Conservation (phyloP, 2,113 vertebrate species). For the Oplegnathus fasciatus region DNA sequence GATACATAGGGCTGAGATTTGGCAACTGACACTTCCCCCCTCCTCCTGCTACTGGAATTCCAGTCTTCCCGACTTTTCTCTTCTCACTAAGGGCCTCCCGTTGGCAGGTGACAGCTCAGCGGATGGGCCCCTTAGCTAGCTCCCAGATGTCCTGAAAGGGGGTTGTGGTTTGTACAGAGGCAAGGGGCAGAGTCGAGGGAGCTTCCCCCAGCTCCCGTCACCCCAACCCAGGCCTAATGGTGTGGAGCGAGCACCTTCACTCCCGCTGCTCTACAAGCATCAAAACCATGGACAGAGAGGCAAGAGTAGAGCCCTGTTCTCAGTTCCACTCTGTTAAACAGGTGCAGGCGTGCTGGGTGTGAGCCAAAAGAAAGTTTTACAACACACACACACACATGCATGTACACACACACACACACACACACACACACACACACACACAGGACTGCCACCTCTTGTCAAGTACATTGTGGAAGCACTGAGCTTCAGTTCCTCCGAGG, state of each 20-base stretch:
- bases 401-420: slow-evolving; percentile 22
- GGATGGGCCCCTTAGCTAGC: slow-evolving; percentile 52
- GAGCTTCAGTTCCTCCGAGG: slow-evolving; percentile 47
- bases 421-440: slow-evolving; percentile 16
- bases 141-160: slow-evolving; percentile 29
- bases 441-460: slow-evolving; percentile 52
- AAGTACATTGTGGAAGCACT: slow-evolving; percentile 37
- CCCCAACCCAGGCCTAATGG: slow-evolving; percentile 58
- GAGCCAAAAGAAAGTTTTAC: slow-evolving; percentile 42
- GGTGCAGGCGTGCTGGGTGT: slow-evolving; percentile 36
- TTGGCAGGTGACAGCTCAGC: slow-evolving; percentile 65
- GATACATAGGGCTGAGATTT: neutral
- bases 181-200: slow-evolving; percentile 43
- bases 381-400: slow-evolving; percentile 29
- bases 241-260: slow-evolving; percentile 61
- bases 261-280: slow-evolving; percentile 52
- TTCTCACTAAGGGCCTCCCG: slow-evolving; percentile 45
- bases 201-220: slow-evolving; percentile 30
- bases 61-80: slow-evolving; percentile 17
- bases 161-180: slow-evolving; percentile 5
- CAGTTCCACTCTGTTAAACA: slow-evolving; percentile 74
- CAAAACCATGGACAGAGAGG: slow-evolving; percentile 57
- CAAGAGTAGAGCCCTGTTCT: slow-evolving; percentile 55
- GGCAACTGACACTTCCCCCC: slow-evolving; percentile 14
- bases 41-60: neutral